Base-by-base conservation (phyloP, 2,888 invertebrate genomes). In the Apotomis turbidana region DNA sequence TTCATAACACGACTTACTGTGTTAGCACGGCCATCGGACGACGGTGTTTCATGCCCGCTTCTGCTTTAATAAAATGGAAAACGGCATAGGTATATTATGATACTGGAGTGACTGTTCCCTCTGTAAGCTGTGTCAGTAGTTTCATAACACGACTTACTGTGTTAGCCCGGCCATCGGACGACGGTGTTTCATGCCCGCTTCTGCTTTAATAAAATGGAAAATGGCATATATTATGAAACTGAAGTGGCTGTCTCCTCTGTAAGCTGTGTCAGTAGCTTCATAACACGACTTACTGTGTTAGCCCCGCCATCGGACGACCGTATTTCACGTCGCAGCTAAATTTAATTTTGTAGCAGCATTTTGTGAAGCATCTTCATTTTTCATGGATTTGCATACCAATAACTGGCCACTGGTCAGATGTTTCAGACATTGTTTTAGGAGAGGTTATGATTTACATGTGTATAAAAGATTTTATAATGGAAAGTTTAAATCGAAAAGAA, bases 321-420 rank as follows among this genome's bases (percentile, higher is more conserved):
- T 67, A 67, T 55, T 71, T 58, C 61, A 68, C 67, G 57, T 55
- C 62, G 62, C 41, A 44, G 36, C 55, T 44, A 68, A 71, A 71
- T 71, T 71, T 68, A 71, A 71, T 71, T 67, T 67, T 58, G 67
- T 57, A 55, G 57, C 68, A 60, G 66, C 60, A 71, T 68, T 72
- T 68, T 72, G 68, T 63, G 52, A 46, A 59, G 60, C 52, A 46
- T 63, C 72, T 68, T 58, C 61, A 68, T 63, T 63, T 62, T 63
- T 62, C 61, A 72, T 63, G 58, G 58, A 72, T 58, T 64, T 60
- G 41, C 54, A 63, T 60, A 44, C 10, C 44, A 52, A 59, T 58
- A 67, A 58, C 36, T 60, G 13, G 41, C 46, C 13, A 38, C 8
- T 13, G 1, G 9, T 44, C 13, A 15, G 9, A 5, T 15, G 27